Percentiles rank a stretch among this genome's conserved stretches.
phyloP scores from a whole-genome alignment of 2,113 vertebrate genomes.

The Gobio gobio region DNA sequence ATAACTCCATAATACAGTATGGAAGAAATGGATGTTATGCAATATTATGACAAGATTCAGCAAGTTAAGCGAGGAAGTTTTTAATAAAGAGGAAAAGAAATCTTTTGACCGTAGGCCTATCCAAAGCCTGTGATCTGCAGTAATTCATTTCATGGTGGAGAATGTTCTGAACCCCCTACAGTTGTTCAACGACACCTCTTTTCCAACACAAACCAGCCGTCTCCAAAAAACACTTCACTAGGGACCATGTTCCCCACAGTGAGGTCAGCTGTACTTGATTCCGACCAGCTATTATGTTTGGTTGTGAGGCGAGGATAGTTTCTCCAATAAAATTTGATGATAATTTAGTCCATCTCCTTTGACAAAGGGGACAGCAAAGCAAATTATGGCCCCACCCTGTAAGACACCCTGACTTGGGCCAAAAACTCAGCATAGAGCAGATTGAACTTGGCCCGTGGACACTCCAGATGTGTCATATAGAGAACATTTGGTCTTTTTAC shows the following conservation, averaged over 20 bases:
- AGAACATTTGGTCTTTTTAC: slow-evolving; percentile 60
- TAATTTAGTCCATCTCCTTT: slow-evolving; percentile 51
- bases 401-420: slow-evolving; percentile 42
- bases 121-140: slow-evolving; percentile 15
- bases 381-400: slow-evolving; percentile 45
- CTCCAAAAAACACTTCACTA: slow-evolving; percentile 38
- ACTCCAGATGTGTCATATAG: slow-evolving; percentile 59
- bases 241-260: slow-evolving; percentile 36
- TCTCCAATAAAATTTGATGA: slow-evolving; percentile 45
- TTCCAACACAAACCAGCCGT: slow-evolving; percentile 40
- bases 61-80: slow-evolving; percentile 13
- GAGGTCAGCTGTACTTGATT: slow-evolving; percentile 47
- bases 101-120: slow-evolving; percentile 11
- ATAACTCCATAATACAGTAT: slow-evolving; percentile 8
- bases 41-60: slow-evolving; percentile 24
- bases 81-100: slow-evolving; percentile 11
- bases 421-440: slow-evolving; percentile 49
- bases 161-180: slow-evolving; percentile 26
- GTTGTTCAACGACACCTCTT: slow-evolving; percentile 40
- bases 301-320: slow-evolving; percentile 37
- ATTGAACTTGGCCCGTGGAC: slow-evolving; percentile 47
- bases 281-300: slow-evolving; percentile 43
- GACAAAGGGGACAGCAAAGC: slow-evolving; percentile 49
- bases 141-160: slow-evolving; percentile 39
- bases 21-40: slow-evolving; percentile 27